Evolutionary conservation across 2,113 vertebrate species (phyloP).

Genomic region (Canis aureus): DNA sequence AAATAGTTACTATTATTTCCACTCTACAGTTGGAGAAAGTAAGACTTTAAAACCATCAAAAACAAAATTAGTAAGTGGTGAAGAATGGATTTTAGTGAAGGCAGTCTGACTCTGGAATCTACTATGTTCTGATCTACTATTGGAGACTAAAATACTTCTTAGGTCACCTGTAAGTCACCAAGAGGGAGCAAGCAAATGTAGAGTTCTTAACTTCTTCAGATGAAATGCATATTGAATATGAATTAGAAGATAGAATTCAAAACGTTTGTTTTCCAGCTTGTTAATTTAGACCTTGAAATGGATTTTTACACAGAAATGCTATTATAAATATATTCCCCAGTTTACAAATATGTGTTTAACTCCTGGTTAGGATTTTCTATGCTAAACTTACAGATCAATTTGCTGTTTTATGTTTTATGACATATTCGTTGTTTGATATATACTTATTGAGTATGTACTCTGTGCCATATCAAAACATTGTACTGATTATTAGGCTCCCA

Average conservation of each 20-base stretch:
- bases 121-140: background rate
- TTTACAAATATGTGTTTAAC: background rate
- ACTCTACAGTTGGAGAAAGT: background rate
- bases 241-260: background rate
- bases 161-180: background rate
- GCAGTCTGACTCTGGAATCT: background rate
- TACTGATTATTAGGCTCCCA: background rate
- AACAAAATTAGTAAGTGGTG: background rate
- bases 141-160: background rate
- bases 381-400: background rate
- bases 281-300: constrained; percentile 25
- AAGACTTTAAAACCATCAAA: background rate
- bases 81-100: background rate
- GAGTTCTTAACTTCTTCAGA: background rate
- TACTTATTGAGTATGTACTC: background rate
- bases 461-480: background rate
- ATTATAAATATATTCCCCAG: background rate
- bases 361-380: background rate
- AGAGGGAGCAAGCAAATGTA: background rate
- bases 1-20: background rate
- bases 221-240: background rate
- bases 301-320: background rate
- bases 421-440: background rate
- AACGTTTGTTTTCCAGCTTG: background rate
- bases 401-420: background rate